A percentile compares a stretch with the other conserved stretches of the same genome.
Evolutionary conservation across 2,797 vertebrate genomes (phyloP).

Genomic region (Paratrypauchen microcephalus): DNA sequence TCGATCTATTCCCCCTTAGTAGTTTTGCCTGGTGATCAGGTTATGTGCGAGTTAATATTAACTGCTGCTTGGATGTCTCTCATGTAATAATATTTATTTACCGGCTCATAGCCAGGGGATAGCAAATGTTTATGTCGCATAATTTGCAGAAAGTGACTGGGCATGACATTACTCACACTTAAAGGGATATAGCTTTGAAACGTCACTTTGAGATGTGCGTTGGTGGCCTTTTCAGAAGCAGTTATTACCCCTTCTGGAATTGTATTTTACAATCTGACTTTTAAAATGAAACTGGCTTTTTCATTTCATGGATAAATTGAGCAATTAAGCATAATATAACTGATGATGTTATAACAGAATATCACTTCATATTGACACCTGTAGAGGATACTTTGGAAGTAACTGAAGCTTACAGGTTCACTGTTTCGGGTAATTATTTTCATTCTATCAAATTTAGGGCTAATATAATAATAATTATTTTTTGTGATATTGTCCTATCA

Average conservation of each 20-base stretch:
- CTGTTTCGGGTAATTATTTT: neutral
- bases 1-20: conserved; percentile 39
- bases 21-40: conserved; percentile 59
- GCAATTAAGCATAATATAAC: neutral
- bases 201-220: conserved; percentile 9
- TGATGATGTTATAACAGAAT: neutral
- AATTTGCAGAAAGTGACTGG: conserved; percentile 15
- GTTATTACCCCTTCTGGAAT: neutral
- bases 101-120: conserved; percentile 14
- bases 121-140: conserved; percentile 22
- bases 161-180: conserved; percentile 19
- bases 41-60: conserved; percentile 45
- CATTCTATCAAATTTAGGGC: neutral
- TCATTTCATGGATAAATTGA: conserved; percentile 13
- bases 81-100: conserved; percentile 50
- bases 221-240: neutral
- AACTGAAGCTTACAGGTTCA: neutral
- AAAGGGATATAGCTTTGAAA: conserved; percentile 25
- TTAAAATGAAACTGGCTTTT: neutral
- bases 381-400: neutral
- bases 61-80: conserved; percentile 42
- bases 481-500: neutral
- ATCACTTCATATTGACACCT: neutral
- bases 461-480: too few relatives aligned
- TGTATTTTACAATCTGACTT: neutral